Conservation (phyloP, 2,797 vertebrate genomes). For the Pyrocephalus nanus region DNA sequence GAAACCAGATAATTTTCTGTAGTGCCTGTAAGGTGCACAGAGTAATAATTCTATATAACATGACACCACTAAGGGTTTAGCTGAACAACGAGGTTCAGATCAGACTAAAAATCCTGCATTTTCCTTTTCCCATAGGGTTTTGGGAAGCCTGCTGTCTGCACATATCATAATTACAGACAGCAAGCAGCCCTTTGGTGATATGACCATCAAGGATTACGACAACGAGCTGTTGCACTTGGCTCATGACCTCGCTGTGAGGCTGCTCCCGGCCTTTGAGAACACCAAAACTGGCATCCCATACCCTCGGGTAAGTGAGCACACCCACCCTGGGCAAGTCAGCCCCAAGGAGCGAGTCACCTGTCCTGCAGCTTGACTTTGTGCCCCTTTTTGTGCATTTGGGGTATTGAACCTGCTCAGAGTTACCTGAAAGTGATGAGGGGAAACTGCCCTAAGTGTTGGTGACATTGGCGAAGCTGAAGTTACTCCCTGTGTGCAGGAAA, state of each 20-base stretch:
- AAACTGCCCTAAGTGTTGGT: background rate
- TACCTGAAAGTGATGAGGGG: background rate
- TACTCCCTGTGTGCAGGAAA: background rate
- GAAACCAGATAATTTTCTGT: background rate
- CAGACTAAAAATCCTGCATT: background rate
- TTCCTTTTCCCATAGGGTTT: constrained; percentile 79
- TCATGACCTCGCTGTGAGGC: constrained; percentile 91
- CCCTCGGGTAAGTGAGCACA: constrained; percentile 82
- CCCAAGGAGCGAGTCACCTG: fast-evolving
- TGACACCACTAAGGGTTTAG: background rate
- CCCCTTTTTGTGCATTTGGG: background rate
- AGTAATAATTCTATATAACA: fast-evolving
- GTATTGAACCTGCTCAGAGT: background rate
- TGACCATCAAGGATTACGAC: constrained; percentile 89
- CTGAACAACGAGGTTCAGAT: background rate
- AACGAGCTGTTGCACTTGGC: constrained; percentile 94
- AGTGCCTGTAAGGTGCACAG: background rate
- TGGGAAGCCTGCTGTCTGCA: constrained; percentile 95
- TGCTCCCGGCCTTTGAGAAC: constrained; percentile 98
- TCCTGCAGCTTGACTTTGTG: fast-evolving
- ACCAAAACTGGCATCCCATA: constrained; percentile 96
- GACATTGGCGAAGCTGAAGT: fast-evolving
- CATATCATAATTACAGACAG: constrained; percentile 95
- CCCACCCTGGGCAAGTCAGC: background rate
- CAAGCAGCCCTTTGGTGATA: constrained; percentile 92